Evolutionary conservation across 1,140 invertebrate genomes (phyloP).

Genomic region (Sycobia sp.): DNA sequence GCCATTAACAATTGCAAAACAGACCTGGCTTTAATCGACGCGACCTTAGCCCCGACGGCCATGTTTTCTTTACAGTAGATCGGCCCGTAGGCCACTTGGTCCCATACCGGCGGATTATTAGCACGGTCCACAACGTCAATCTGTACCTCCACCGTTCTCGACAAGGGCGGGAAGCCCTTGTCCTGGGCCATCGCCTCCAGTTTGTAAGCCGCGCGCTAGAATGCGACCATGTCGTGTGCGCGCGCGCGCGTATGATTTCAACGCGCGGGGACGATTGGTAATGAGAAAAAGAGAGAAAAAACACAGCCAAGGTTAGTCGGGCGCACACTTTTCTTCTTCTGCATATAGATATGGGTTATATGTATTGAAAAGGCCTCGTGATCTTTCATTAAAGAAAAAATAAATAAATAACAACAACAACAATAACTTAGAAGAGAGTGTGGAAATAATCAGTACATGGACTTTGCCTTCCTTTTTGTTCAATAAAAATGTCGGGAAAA

Average conservation of each 20-base stretch:
- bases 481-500: neutral
- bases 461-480: neutral
- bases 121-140: conserved; percentile 97
- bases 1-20: conserved; percentile 67
- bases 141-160: conserved; percentile 92
- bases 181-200: conserved; percentile 96
- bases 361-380: no score
- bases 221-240: conserved; percentile 45
- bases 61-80: conserved; percentile 97
- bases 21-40: conserved; percentile 97
- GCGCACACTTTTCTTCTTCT: neutral
- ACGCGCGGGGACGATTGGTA: conserved; percentile 65
- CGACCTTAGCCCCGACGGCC: conserved; percentile 93
- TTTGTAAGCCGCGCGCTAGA: conserved; percentile 95
- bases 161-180: conserved; percentile 91
- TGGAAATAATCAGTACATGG: no score
- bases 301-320: conserved; percentile 68
- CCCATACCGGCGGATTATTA: conserved; percentile 96
- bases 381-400: no score
- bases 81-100: conserved; percentile 92
- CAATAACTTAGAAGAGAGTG: no score
- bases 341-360: no score
- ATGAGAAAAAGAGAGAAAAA: conserved; percentile 70
- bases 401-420: no score
- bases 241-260: conserved; percentile 39